Evolutionary conservation across 2,113 vertebrate genomes (phyloP).

Genomic region (Muntiacus reevesi): DNA sequence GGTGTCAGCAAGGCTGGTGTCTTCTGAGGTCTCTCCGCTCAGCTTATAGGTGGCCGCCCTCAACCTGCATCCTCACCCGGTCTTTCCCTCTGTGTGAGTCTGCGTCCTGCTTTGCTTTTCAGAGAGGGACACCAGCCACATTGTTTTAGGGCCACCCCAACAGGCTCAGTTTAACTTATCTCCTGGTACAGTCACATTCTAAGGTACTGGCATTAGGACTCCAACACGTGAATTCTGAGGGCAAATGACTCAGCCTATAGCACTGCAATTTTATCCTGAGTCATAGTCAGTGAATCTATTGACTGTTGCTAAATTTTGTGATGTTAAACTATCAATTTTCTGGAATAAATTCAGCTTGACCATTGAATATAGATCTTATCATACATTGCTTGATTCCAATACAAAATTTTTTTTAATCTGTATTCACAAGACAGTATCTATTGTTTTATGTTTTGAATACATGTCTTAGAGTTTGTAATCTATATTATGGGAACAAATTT

Average conservation of each 20-base stretch:
- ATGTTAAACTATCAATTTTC: background rate
- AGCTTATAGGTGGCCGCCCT: background rate
- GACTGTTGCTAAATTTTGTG: background rate
- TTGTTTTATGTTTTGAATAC: background rate
- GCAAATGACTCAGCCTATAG: fast-evolving
- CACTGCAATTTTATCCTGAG: background rate
- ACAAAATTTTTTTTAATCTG: background rate
- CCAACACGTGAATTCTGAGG: background rate
- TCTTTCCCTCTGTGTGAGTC: background rate
- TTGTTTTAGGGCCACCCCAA: background rate
- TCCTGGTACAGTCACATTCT: background rate
- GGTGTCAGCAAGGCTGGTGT: background rate
- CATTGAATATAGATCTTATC: background rate
- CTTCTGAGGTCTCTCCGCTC: background rate
- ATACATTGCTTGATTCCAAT: background rate
- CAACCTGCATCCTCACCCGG: background rate
- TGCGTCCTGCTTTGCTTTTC: background rate
- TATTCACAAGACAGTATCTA: background rate
- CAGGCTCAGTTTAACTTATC: background rate
- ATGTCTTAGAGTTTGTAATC: background rate
- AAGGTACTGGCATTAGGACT: background rate
- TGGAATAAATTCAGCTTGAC: background rate
- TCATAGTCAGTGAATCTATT: background rate
- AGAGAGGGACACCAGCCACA: background rate
- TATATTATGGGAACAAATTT: background rate